Conservation (phyloP, 2,888 invertebrate species). For the Agrotis exclamationis region DNA sequence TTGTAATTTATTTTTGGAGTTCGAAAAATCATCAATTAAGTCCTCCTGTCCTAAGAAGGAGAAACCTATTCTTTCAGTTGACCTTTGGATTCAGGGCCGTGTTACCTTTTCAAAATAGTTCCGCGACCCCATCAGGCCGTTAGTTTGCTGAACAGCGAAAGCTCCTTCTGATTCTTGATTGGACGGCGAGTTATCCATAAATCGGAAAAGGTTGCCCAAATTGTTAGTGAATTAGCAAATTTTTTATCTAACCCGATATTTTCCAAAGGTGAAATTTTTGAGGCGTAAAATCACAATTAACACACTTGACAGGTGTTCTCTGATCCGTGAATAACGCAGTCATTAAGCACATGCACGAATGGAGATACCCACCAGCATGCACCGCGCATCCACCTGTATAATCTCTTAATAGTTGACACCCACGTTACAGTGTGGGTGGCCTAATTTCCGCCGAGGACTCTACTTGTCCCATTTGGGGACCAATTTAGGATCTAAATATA, state of each 20-base stretch:
- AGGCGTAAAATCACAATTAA: not conserved
- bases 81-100: too few relatives aligned
- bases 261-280: not conserved
- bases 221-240: not conserved
- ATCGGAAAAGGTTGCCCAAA: not conserved
- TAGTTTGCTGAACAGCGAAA: too few relatives aligned
- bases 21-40: too few relatives aligned
- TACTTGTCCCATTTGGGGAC: not conserved
- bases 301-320: slow-evolving; percentile 21
- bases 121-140: too few relatives aligned
- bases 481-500: slow-evolving; percentile 34
- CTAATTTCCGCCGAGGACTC: slow-evolving; percentile 10
- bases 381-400: slow-evolving; percentile 22
- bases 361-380: not conserved
- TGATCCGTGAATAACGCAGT: slow-evolving; percentile 34
- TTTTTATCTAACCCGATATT: not conserved
- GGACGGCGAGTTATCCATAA: too few relatives aligned
- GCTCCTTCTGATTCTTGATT: too few relatives aligned
- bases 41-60: too few relatives aligned
- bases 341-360: slow-evolving; percentile 19
- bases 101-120: too few relatives aligned
- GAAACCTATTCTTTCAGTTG: too few relatives aligned
- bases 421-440: slow-evolving; percentile 30
- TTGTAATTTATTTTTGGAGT: too few relatives aligned
- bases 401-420: slow-evolving; percentile 17